Evolutionary conservation across 2,797 vertebrate species (phyloP), one percentile per base, ranked within the genome.

Genomic region (Enteromius argenteus): DNA sequence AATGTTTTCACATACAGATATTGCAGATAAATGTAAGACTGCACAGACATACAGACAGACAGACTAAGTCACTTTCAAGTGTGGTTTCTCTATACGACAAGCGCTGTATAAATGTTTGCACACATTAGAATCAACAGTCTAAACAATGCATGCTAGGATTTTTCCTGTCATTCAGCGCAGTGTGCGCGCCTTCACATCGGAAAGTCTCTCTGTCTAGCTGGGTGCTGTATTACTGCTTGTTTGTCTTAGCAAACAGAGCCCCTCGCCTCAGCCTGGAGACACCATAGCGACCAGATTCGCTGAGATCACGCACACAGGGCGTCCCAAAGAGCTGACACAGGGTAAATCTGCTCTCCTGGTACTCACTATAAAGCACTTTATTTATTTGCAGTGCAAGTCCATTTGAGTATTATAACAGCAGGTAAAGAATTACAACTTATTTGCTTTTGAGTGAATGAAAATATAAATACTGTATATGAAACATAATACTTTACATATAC

Each of bases 271-370:
- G 76, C 71, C 81, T 85, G 17, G 85, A 88, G 93, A 84, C 89
- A 88, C 92, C 91, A 94, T 94, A 91, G 87, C 83, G 92, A 94
- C 93, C 84, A 49, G 79, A 86, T 90, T 90, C 84, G 79, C 78
- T 74, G 84, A 87, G 85, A 89, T 78, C 84, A 87, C 81, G 88
- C 90, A 92, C 87, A 81, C 82, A 86, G 90, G 90, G 89, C 83
- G 86, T 62, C 53, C 37, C 23, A 62, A 69, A 42, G 44, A 76
- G 71, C 30, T 86, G 71, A 80, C 77, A 68, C 15, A 46, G 51
- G 37, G 27, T 72, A 78, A 51, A 83, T 79, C 32, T 39, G 49
- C 30, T 37, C 30, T 60, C 72, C 32, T 27, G 11, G 7, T 27
- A 42, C 51, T 71, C 13, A 49, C 17, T 42, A 46, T 46, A 27